Evolutionary conservation across 2,113 vertebrate species (phyloP).

Genomic region (Oryzias celebensis): DNA sequence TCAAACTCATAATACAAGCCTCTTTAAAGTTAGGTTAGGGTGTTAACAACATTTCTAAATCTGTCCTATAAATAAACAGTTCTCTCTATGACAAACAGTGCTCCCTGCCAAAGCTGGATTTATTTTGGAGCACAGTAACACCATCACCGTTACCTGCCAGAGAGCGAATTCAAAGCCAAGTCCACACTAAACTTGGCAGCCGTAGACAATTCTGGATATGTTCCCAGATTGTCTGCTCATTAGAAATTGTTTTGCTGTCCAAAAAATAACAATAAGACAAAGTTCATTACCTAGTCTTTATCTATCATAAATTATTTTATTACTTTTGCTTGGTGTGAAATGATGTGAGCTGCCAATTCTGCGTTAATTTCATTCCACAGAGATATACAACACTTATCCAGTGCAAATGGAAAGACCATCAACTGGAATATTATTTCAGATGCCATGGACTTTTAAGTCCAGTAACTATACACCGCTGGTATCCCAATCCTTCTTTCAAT

Average conservation of each 20-base stretch:
- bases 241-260: background rate
- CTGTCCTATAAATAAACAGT: slow-evolving; percentile 46
- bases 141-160: slow-evolving; percentile 18
- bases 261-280: background rate
- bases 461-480: slow-evolving; percentile 37
- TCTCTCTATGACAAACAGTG: slow-evolving; percentile 22
- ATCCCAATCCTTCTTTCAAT: slow-evolving; percentile 32
- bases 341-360: slow-evolving; percentile 29
- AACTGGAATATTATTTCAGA: slow-evolving; percentile 26
- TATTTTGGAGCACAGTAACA: slow-evolving; percentile 46
- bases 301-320: background rate
- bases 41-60: slow-evolving; percentile 30
- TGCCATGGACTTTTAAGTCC: slow-evolving; percentile 22
- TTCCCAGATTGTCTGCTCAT: background rate
- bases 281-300: too few relatives aligned
- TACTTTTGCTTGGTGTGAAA: slow-evolving; percentile 18
- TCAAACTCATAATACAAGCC: background rate
- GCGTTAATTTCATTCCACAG: slow-evolving; percentile 5
- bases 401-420: slow-evolving; percentile 30
- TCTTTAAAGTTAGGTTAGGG: slow-evolving; percentile 1
- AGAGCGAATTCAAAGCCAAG: slow-evolving; percentile 27
- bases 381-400: slow-evolving; percentile 15
- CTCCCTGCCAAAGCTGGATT: slow-evolving; percentile 31
- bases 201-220: slow-evolving; percentile 11
- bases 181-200: slow-evolving; percentile 21